Base-by-base conservation (phyloP, 1,140 invertebrate genomes). In the Zeugodacus cucurbitae region DNA sequence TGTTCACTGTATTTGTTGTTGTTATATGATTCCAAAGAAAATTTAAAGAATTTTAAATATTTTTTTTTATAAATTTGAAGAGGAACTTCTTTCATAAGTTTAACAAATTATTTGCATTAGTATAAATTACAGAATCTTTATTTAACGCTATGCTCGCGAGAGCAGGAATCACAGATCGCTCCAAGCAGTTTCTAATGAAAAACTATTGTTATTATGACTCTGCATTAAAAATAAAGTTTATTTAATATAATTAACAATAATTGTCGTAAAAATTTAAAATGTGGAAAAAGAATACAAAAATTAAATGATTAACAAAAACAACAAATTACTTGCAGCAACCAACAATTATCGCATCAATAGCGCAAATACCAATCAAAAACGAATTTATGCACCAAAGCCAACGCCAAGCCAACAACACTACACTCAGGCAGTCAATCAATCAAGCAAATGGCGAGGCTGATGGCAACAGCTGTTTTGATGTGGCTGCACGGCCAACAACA, bases 291-390 rank as follows among this genome's bases (percentile, higher is more conserved):
- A 32, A 70, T 6, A 4, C 14, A 17, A 70, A 32, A 70, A 26
- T 70, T 70, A 70, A 32, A 48, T 20, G 34, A 48, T 48, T 34
- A 82, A 82, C 74, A 48, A 82, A 26, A 26, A 11, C n/a, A 48
- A 82, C 37, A 82, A 48, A 34, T 14, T 26, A 26, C n/a, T 26
- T 26, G 6, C n/a, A 82, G 26, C 37, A 82, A 82, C 74, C n/a
- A 29, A 17, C 74, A 82, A 82, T 82, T 82, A 82, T 82, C 74
- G n/a, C 74, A 82, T 82, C 74, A 82, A 82, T 82, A 82, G 41
- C 41, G 74, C 74, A 82, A 82, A 82, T 48, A 82, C 74, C 74
- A 82, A 82, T 82, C 74, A 82, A 82, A 82, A 82, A 26, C 41
- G 74, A 48, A 82, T 82, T 82, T 82, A 82, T 82, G 74, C 41